A percentile compares a stretch with the other conserved stretches of the same genome.
These are phyloP conservation scores for Pocillopora verrucosa DNA, from an alignment of 64 coral and sea anemone species.

Conservation along the genomic window DNA sequence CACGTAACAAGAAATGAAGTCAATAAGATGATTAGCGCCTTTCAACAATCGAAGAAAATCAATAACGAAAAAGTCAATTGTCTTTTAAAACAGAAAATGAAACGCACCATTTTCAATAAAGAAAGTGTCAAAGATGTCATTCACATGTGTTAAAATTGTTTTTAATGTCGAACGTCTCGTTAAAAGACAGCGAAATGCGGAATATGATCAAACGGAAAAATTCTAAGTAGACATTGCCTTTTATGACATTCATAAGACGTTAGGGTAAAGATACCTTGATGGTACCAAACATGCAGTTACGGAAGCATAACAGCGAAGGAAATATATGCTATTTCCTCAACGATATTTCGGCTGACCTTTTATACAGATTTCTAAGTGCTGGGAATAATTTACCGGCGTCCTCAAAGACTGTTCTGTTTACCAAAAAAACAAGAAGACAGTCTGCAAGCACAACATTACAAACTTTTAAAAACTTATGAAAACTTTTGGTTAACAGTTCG, in stretches of 20 bases:
- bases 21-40: slow-evolving; percentile 6
- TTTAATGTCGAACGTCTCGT: not conserved
- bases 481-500: not conserved
- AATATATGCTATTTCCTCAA: not conserved
- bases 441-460: not conserved
- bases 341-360: not conserved
- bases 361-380: not conserved
- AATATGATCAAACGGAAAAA: no score
- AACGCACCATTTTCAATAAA: not conserved
- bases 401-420: slow-evolving; percentile 5
- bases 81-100: not conserved
- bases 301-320: not conserved
- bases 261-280: no score
- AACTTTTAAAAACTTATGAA: not conserved
- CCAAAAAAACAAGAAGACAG: not conserved
- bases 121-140: slow-evolving; percentile 11
- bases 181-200: not conserved
- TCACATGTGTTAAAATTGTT: not conserved
- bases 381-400: not conserved
- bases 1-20: slow-evolving; percentile 6
- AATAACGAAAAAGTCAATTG: slow-evolving; percentile 18
- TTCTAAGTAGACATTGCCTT: no score
- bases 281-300: no score
- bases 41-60: slow-evolving; percentile 10
- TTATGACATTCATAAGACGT: no score